Conservation (phyloP, 1,140 invertebrate species). For the Bombus fervidus region DNA sequence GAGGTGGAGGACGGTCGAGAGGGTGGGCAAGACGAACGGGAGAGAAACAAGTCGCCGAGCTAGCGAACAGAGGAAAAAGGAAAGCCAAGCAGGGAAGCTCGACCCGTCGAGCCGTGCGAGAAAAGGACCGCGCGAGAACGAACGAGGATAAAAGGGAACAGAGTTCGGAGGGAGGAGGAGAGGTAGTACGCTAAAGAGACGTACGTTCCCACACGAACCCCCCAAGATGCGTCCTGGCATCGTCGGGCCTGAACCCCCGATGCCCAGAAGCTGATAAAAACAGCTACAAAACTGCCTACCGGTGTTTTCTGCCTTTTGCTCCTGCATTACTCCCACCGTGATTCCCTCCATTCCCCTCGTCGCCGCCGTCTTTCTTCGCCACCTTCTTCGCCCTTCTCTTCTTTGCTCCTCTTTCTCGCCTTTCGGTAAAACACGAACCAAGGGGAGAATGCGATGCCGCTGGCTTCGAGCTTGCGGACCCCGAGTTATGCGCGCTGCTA, state of each 20-base stretch:
- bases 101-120: constrained; percentile 12
- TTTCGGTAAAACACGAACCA: constrained; percentile 37
- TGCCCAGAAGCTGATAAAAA: constrained; percentile 83
- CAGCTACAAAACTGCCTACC: constrained; percentile 83
- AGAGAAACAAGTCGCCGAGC: constrained; percentile 51
- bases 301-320: constrained; percentile 82
- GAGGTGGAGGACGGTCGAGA: neutral
- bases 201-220: constrained; percentile 82
- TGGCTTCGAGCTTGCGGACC: neutral
- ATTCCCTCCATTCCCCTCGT: constrained; percentile 14
- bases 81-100: constrained; percentile 47
- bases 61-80: constrained; percentile 50
- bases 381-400: constrained; percentile 47
- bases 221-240: constrained; percentile 81
- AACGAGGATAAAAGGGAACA: constrained; percentile 46
- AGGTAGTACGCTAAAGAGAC: constrained; percentile 79
- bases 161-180: constrained; percentile 9
- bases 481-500: constrained; percentile 10
- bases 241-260: constrained; percentile 75
- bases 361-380: constrained; percentile 55
- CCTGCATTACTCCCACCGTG: constrained; percentile 75
- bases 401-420: constrained; percentile 58
- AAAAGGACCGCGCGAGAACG: constrained; percentile 54
- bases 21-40: constrained; percentile 35
- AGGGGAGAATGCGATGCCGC: constrained; percentile 8